Percentiles rank a stretch among this genome's conserved stretches.
These are phyloP conservation scores for Procapra przewalskii DNA, from an alignment of 2,113 vertebrate genomes.

Conservation along the genomic window DNA sequence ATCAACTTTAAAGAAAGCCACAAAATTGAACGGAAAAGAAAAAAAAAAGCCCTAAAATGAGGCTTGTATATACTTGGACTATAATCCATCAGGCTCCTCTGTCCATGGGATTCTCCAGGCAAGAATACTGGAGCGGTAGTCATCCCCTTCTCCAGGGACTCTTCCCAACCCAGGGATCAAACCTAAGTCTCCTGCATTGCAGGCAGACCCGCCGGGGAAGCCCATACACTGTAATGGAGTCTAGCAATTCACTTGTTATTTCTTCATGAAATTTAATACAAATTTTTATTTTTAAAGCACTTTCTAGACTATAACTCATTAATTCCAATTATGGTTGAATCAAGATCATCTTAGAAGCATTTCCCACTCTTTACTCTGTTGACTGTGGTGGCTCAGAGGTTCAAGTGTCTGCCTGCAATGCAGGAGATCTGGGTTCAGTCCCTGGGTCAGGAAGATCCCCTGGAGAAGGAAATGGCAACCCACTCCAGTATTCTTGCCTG, in stretches of 20 bases:
- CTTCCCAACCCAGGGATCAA: background rate
- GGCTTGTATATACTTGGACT: background rate
- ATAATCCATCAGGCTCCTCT: background rate
- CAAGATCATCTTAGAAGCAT: background rate
- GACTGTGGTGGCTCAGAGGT: background rate
- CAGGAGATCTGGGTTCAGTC: rapidly evolving
- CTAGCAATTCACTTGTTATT: background rate
- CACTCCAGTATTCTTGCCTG: too few species aligned
- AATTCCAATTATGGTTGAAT: background rate
- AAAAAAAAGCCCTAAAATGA: background rate
- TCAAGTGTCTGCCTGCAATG: too few species aligned
- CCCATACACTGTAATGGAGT: background rate
- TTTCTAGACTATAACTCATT: background rate
- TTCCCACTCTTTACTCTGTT: background rate
- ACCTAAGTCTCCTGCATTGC: background rate
- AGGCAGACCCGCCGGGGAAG: background rate
- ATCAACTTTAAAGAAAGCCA: background rate
- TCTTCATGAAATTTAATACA: background rate
- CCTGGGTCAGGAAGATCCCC: too few species aligned
- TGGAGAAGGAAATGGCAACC: too few species aligned
- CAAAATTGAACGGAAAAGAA: background rate
- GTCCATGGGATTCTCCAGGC: background rate
- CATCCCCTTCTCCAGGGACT: background rate
- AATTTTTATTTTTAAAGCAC: background rate
- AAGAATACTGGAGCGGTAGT: background rate